Evolutionary conservation across 2,888 invertebrate genomes (phyloP), one percentile per base, ranked within the genome.

Genomic region (Bhutanitis thaidina): DNA sequence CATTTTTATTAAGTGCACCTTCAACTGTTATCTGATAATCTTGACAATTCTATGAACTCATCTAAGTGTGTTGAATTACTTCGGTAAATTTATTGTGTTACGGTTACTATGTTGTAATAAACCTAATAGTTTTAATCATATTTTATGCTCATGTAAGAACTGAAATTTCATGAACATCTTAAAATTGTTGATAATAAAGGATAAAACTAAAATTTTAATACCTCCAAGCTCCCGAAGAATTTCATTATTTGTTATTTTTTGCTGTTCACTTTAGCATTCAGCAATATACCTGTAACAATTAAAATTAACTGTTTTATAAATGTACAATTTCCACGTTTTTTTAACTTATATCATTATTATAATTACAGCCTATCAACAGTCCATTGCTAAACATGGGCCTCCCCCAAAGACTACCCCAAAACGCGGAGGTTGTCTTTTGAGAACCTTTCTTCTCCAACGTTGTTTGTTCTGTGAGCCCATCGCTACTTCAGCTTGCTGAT

Each of bases 201-300:
- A 30, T 1, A 29, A 30, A 30, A 10, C 8, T 0, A 2, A n/a
- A 44, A 27, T 40, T 43, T 44, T 53, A 71, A 53, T 64, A 85
- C 86, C 79, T 83, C 82, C 68, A 83, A 72, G 64, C 77, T 80
- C 69, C 69, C 65, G 52, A 77, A 69, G 58, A 70, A 62, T 57
- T 61, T 71, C 85, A 85, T 86, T 1, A 5, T 30, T 48, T 70
- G 74, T 59, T 47, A 25, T 51, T 48, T 9, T 10, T 20, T 32
- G 60, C 62, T 65, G 49, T 66, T 69, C 82, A 80, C 64, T 59
- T 72, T 71, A 59, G 56, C 73, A 74, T 75, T 54, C 70, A 68
- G 58, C 58, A 55, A 56, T 53, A 37, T 55, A 53, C 62, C 85
- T 85, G 83, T 55, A 84, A 84, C 76, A 79, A 79, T 59, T 45